Evolutionary conservation across 2,888 invertebrate genomes (phyloP), one percentile per base, ranked within the genome.

Genomic region (Drosophila bunnanda): DNA sequence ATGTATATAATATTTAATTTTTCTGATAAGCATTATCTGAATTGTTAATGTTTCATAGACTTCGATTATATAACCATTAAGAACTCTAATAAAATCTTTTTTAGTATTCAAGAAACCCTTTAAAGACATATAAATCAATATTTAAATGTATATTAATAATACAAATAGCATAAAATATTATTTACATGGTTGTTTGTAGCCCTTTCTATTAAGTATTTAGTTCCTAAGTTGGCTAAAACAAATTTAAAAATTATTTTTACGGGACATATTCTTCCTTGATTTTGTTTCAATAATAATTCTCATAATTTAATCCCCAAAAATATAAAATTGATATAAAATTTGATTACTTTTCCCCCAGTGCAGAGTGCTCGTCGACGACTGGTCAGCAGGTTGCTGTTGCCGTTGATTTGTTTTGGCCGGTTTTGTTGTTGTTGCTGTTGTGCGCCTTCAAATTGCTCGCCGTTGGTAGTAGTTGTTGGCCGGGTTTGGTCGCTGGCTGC

Each of bases 341-440:
- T 10, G 5, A n/a, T n/a, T 9, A n/a, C 15, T 43, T 55, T 57
- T 48, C 32, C 22, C 39, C 4, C 64, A 20, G 48, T 64, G 62
- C 32, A 64, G 46, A 38, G 44, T 46, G 66, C 41, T 53, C 39
- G 22, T 50, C 69, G 52, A 46, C 50, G 64, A 68, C 80, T 84
- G 87, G 87, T 76, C 79, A 83, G 84, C 86, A 84, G 88, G 87
- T 85, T 84, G 81, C 64, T 68, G 44, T 50, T 34, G 74, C 58
- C 41, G 80, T 67, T 68, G 75, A 60, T 78, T 77, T 80, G 79
- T 77, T 78, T 78, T 75, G 71, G 75, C 80, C 79, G 72, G 66
- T 66, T 32, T 25, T 25, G 25, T 66, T 58, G 69, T 41, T 70
- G 72, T 55, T 70, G 72, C 55, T 56, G 64, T 56, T 56, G 71